phyloP scores from a whole-genome alignment of 2,888 invertebrate genomes.

The Eudasyphora cyanicolor region DNA sequence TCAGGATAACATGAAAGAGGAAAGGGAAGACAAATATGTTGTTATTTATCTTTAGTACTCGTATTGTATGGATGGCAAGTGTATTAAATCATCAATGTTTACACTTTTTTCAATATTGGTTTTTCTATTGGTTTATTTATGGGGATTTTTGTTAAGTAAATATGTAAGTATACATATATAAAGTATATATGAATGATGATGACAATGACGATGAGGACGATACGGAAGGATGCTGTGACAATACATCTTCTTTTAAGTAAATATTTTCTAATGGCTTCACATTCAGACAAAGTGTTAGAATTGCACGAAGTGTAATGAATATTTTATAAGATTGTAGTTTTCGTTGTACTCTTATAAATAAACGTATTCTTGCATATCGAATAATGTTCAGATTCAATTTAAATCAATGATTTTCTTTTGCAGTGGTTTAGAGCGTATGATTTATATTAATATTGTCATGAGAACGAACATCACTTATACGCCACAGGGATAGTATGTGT shows the following conservation, averaged over 20 bases:
- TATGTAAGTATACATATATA: neutral
- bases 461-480: neutral
- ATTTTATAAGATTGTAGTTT: neutral
- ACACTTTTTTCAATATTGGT: neutral
- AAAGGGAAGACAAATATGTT: conserved; percentile 18
- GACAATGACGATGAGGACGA: neutral
- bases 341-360: neutral
- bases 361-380: neutral
- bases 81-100: conserved; percentile 28
- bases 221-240: neutral
- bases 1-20: neutral
- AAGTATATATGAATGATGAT: neutral
- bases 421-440: neutral
- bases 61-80: neutral
- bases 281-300: neutral
- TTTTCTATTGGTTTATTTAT: neutral
- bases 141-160: conserved; percentile 21
- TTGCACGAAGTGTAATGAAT: neutral
- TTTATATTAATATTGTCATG: neutral
- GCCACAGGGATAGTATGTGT: too few species aligned
- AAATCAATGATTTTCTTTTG: neutral
- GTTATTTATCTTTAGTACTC: conserved; percentile 5
- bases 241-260: conserved; percentile 8
- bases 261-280: neutral
- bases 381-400: neutral